Percentiles rank a stretch among this genome's conserved stretches.
Evolutionary conservation across 2,113 vertebrate genomes (phyloP).

Genomic region (Baryphthengus martii): DNA sequence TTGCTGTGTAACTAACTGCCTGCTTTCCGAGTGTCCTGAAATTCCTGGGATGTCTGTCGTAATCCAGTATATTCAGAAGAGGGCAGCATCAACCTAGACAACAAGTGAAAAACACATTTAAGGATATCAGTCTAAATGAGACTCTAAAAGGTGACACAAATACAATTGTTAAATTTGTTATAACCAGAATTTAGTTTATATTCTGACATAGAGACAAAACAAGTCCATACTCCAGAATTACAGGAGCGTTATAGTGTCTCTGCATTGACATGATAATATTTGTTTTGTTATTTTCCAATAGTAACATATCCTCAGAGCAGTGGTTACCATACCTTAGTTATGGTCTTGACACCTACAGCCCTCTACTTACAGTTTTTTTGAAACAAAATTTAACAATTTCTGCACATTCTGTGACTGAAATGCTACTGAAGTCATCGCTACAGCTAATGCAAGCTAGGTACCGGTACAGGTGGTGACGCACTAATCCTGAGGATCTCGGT

Average conservation of each 20-base stretch:
- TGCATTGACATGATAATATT: not conserved
- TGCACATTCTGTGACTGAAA: not conserved
- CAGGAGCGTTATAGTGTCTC: not conserved
- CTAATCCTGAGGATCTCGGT: not conserved
- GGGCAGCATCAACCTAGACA: slow-evolving; percentile 77
- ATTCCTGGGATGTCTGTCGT: not conserved
- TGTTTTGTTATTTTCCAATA: not conserved
- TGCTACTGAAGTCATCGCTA: not conserved
- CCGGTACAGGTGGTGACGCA: not conserved
- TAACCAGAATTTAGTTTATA: slow-evolving; percentile 4
- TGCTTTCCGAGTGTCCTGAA: not conserved
- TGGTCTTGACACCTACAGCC: not conserved
- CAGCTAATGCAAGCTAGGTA: not conserved
- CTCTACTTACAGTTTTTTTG: not conserved
- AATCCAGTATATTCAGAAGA: slow-evolving; percentile 62
- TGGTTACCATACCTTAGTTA: not conserved
- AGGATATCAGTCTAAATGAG: not conserved
- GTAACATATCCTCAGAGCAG: not conserved
- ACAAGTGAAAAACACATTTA: not conserved
- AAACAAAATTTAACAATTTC: not conserved
- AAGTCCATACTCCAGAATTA: slow-evolving; percentile 10
- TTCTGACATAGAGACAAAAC: slow-evolving; percentile 28
- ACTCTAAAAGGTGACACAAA: slow-evolving; percentile 3
- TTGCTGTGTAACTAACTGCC: not conserved
- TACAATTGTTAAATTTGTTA: slow-evolving; percentile 8